Conservation (phyloP, 2,113 vertebrate species). For the Eira barbara region DNA sequence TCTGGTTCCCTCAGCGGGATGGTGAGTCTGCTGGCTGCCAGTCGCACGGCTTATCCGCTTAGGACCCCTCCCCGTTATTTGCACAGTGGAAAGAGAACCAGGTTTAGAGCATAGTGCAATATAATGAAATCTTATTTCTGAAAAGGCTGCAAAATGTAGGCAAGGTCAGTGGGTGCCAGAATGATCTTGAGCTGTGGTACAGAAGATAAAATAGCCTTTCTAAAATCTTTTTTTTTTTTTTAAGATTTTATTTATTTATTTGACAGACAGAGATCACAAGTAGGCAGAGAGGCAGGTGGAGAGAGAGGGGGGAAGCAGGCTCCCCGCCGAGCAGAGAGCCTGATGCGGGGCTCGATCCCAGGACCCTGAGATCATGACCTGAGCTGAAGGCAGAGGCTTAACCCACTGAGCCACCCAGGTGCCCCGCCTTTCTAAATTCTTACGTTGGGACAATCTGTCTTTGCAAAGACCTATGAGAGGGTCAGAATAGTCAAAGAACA, state of each 20-base stretch:
- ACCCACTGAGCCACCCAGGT: no score
- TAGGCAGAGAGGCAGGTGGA: no score
- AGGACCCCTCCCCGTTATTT: not conserved
- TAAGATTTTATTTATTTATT: no score
- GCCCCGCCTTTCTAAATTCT: not conserved
- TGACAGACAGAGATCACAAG: no score
- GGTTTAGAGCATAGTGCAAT: not conserved
- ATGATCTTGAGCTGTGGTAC: not conserved
- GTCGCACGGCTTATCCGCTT: not conserved
- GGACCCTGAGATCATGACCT: no score
- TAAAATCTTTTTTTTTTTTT: not conserved
- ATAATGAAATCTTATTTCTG: constrained; percentile 55
- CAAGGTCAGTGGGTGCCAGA: constrained; percentile 34
- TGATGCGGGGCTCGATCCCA: no score
- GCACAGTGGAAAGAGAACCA: not conserved
- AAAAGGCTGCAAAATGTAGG: constrained; percentile 24
- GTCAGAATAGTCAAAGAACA: not conserved
- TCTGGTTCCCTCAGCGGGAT: not conserved
- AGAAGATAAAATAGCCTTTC: constrained; percentile 39
- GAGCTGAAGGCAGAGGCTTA: no score
- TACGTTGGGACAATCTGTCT: not conserved
- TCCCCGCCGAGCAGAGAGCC: no score
- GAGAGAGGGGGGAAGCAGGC: no score
- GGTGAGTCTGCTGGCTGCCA: not conserved
- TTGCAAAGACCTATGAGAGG: not conserved